These are phyloP conservation scores for Nerophis lumbriciformis DNA, from an alignment of 2,113 vertebrate genomes.

Conservation along the genomic window DNA sequence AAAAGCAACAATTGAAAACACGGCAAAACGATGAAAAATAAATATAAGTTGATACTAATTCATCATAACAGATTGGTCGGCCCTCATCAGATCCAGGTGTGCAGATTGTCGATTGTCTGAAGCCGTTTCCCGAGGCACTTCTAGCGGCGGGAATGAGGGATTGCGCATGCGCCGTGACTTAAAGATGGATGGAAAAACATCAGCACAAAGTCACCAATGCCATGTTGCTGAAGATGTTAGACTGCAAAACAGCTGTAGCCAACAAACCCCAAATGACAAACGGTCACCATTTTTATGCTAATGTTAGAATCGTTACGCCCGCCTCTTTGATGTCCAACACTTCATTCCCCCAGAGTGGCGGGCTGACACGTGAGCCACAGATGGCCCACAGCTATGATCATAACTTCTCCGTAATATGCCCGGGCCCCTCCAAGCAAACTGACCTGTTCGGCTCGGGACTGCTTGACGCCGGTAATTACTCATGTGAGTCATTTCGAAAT, in stretches of 20 bases:
- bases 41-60: too few species aligned
- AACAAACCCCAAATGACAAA: conserved; percentile 55
- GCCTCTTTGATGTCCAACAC: conserved; percentile 49
- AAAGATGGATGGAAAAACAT: conserved; percentile 7
- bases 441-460: conserved; percentile 58
- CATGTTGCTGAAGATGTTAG: conserved; percentile 30
- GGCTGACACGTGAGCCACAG: conserved; percentile 48
- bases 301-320: conserved; percentile 27
- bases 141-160: too few species aligned
- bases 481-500: conserved; percentile 61
- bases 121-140: too few species aligned
- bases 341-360: conserved; percentile 54
- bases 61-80: too few species aligned
- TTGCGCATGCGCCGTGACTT: too few species aligned
- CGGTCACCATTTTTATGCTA: conserved; percentile 48
- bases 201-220: conserved; percentile 13
- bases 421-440: conserved; percentile 45
- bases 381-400: conserved; percentile 62
- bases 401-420: conserved; percentile 63
- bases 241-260: conserved; percentile 41
- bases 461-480: conserved; percentile 61
- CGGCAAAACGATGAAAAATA: too few species aligned
- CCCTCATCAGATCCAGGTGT: too few species aligned
- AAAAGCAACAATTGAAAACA: too few species aligned
- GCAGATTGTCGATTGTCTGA: too few species aligned